These are phyloP conservation scores for Psophia crepitans DNA, from an alignment of 2,113 vertebrate genomes.

Conservation along the genomic window DNA sequence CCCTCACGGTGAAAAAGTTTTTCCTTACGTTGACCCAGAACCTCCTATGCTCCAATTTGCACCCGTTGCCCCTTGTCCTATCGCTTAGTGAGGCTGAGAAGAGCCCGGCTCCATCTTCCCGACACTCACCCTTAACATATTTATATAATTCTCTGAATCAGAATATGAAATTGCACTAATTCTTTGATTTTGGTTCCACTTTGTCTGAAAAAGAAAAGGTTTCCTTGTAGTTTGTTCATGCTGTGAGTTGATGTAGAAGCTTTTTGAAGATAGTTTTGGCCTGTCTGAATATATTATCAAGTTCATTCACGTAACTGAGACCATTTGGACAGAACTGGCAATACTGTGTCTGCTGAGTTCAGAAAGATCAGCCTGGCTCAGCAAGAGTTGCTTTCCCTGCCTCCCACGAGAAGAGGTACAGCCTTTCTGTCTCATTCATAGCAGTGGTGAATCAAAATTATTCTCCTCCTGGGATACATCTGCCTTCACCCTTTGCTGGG, in stretches of 20 bases:
- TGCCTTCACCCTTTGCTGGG: not conserved
- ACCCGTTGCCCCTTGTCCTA: too few relatives aligned
- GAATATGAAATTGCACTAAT: not conserved
- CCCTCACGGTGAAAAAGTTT: too few relatives aligned
- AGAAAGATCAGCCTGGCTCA: not conserved
- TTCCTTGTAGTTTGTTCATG: not conserved
- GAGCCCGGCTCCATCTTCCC: too few relatives aligned
- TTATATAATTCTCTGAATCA: not conserved
- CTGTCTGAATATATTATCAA: not conserved
- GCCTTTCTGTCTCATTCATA: not conserved
- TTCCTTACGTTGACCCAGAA: too few relatives aligned
- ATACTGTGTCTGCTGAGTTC: not conserved
- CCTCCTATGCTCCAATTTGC: too few relatives aligned
- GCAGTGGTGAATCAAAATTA: not conserved
- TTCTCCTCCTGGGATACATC: not conserved
- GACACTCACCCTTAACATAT: too few relatives aligned
- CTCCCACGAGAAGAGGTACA: not conserved
- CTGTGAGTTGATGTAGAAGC: not conserved
- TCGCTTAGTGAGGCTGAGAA: too few relatives aligned
- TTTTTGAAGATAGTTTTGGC: not conserved
- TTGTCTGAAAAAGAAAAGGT: not conserved
- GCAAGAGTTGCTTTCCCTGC: not conserved
- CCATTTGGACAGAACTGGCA: not conserved
- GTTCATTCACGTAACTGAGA: not conserved
- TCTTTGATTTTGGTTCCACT: not conserved